Percentiles rank a stretch among this genome's conserved stretches.
phyloP scores from a whole-genome alignment of 2,797 vertebrate genomes.

The Toxotes lorentzi region DNA sequence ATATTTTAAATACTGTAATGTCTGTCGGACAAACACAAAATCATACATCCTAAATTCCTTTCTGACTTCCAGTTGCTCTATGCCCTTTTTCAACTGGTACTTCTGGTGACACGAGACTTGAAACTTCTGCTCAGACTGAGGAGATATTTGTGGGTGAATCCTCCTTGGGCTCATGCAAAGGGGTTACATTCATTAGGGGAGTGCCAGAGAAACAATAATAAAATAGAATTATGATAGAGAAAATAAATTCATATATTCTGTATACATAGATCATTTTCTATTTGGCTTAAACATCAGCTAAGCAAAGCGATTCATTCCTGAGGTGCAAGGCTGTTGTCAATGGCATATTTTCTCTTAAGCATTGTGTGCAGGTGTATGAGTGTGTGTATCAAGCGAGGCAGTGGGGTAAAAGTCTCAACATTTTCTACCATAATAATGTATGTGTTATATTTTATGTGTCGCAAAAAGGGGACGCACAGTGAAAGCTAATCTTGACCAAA shows the following conservation, averaged over 20 bases:
- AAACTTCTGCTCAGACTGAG: slow-evolving; percentile 34
- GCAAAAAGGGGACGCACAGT: background rate
- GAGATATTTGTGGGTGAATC: slow-evolving; percentile 22
- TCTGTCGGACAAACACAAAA: slow-evolving; percentile 60
- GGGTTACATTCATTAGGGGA: slow-evolving; percentile 70
- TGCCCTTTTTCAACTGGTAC: slow-evolving; percentile 48
- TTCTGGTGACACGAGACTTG: slow-evolving; percentile 32
- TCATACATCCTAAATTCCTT: slow-evolving; percentile 26
- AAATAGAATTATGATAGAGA: slow-evolving; percentile 82
- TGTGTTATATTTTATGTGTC: slow-evolving; percentile 21
- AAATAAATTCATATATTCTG: slow-evolving; percentile 79
- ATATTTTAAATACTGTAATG: slow-evolving; percentile 70
- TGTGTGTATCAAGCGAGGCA: background rate
- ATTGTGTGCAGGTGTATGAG: background rate
- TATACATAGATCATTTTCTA: slow-evolving; percentile 66
- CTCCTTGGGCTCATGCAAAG: slow-evolving; percentile 56
- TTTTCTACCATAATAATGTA: background rate
- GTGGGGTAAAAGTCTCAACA: slow-evolving; percentile 7
- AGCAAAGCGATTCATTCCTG: slow-evolving; percentile 79
- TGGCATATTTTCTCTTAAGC: slow-evolving; percentile 17
- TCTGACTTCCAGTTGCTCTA: slow-evolving; percentile 55
- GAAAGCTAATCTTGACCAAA: slow-evolving; percentile 8
- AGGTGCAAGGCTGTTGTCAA: slow-evolving; percentile 71
- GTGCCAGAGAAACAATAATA: slow-evolving; percentile 78
- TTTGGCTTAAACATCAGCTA: slow-evolving; percentile 73